Evolutionary conservation across 2,888 invertebrate species (phyloP).

Genomic region (Heliconius aoede): DNA sequence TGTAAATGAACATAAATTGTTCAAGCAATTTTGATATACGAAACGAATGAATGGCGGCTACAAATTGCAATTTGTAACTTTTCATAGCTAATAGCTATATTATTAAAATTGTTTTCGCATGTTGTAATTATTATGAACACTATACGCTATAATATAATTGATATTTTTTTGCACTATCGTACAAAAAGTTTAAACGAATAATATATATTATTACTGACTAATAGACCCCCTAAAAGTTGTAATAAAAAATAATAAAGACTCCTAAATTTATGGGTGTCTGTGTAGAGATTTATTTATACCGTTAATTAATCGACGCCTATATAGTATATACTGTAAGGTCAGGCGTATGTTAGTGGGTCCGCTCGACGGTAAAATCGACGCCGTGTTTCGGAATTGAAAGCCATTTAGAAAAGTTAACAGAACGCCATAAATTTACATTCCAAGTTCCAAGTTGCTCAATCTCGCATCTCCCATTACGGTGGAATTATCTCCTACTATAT

Average conservation of each 20-base stretch:
- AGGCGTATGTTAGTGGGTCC: conserved; percentile 46
- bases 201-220: conserved; percentile 35
- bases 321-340: conserved; percentile 40
- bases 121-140: conserved; percentile 7
- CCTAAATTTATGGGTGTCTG: conserved; percentile 46
- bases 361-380: conserved; percentile 56
- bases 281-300: conserved; percentile 45
- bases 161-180: not conserved
- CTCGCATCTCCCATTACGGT: conserved; percentile 63
- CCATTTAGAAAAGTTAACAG: conserved; percentile 69
- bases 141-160: conserved; percentile 3
- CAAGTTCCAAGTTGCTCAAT: conserved; percentile 62
- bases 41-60: conserved; percentile 37
- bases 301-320: conserved; percentile 51
- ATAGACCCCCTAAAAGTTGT: conserved; percentile 20
- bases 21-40: conserved; percentile 51
- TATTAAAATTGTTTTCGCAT: not conserved
- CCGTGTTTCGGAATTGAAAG: conserved; percentile 68
- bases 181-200: not conserved
- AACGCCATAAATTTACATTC: conserved; percentile 75
- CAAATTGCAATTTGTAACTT: conserved; percentile 35
- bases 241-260: conserved; percentile 39
- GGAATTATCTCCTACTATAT: conserved; percentile 53
- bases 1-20: conserved; percentile 55
- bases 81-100: conserved; percentile 25